Evolutionary conservation across 2,113 vertebrate species (phyloP).

Genomic region (Myiozetetes cayanensis): DNA sequence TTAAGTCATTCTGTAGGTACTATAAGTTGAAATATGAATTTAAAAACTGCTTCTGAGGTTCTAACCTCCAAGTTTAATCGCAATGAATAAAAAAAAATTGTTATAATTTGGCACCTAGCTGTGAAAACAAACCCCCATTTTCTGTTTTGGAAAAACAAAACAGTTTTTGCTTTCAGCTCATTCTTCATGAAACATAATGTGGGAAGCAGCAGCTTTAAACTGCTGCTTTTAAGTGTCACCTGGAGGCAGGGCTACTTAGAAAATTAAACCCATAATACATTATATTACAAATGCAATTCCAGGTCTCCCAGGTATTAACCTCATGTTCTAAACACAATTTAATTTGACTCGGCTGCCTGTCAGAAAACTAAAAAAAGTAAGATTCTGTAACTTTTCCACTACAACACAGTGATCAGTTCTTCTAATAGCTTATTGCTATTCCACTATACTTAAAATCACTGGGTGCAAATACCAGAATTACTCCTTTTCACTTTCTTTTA

Average conservation of each 20-base stretch:
- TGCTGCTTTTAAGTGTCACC: constrained; percentile 11
- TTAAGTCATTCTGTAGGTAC: neutral
- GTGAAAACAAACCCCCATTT: neutral
- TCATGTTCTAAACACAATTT: constrained; percentile 41
- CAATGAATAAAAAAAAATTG: neutral
- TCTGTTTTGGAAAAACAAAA: neutral
- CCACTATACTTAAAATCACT: neutral
- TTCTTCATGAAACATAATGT: neutral
- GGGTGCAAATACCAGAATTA: constrained; percentile 22
- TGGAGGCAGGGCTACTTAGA: constrained; percentile 24
- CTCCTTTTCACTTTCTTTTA: constrained; percentile 5
- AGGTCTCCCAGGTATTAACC: constrained; percentile 43
- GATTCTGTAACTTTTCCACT: neutral
- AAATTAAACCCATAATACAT: constrained; percentile 46
- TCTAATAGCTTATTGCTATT: neutral
- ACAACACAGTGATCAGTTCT: neutral
- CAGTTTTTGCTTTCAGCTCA: neutral
- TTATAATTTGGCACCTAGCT: neutral
- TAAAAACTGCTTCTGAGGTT: neutral
- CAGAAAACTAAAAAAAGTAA: neutral
- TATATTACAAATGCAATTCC: constrained; percentile 5
- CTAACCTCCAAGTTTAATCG: neutral
- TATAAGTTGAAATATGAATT: neutral
- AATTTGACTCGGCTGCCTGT: constrained; percentile 26
- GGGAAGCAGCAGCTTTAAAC: neutral